Base-by-base conservation (phyloP, 2,888 invertebrate genomes). In the Tipula confusa region DNA sequence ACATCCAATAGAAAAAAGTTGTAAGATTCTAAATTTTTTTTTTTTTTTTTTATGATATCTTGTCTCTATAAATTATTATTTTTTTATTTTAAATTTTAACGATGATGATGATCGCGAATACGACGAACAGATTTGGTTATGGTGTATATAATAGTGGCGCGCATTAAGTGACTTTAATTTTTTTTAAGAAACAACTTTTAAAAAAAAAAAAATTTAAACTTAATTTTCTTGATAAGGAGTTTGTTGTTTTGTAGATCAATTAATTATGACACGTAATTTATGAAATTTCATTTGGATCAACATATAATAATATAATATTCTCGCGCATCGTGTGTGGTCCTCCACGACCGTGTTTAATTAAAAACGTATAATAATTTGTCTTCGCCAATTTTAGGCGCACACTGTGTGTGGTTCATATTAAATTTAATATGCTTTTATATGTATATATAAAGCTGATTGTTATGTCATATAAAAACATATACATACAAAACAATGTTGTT, bases 31-130 rank as follows among this genome's bases (percentile, higher is more conserved):
- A 64, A 64, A 2, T 64, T 7, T 64, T 18, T 64, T 64, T 48
- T 48, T 64, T 64, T 24, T 24, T 64, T 38, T 64, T 64, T 64
- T 64, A 64, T 64, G 64, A 64, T 64, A 64, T 24, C 64, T 64
- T 64, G 64, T 64, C 64, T 64, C 64, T 64, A 64, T 64, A 64
- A 64, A 64, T 64, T 64, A 64, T 64, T 64, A 64, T 64, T 64
- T 24, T 18, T 64, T 64, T 64, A 24, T 64, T 64, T 64, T 64
- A 24, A 64, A 9, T 18, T 64, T 64, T 64, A 64, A 64, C 64
- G 64, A 64, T 64, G 64, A 24, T 64, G 64, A 64, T 64, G 24
- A 24, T 24, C 24, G 64, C 64, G 24, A 64, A 18, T 18, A 64
- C 64, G 64, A 64, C 64, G 64, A 24, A 11, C 9, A 11, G 9